Conservation (phyloP, 1,140 invertebrate genomes). For the Ooceraea biroi region DNA sequence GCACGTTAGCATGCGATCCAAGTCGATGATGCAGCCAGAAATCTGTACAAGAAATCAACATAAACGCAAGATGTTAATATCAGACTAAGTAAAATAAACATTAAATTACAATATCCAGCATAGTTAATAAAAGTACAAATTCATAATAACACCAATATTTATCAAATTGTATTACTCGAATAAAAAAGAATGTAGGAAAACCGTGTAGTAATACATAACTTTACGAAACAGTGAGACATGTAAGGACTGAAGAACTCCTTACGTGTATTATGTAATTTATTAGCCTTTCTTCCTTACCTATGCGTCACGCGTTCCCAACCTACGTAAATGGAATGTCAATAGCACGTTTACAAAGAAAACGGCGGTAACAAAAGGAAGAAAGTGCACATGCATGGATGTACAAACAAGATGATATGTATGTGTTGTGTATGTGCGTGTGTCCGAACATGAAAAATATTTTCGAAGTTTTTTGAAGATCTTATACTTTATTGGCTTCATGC, state of each 20-base stretch:
- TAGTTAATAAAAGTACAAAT: too few relatives aligned
- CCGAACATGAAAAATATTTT: slow-evolving; percentile 35
- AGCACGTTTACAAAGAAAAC: slow-evolving; percentile 16
- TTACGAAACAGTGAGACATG: slow-evolving; percentile 73
- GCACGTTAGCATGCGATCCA: background rate
- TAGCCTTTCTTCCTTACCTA: slow-evolving; percentile 37
- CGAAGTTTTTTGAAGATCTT: slow-evolving; percentile 45
- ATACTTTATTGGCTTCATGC: slow-evolving; percentile 41
- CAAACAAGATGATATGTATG: too few relatives aligned
- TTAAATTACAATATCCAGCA: slow-evolving; percentile 23
- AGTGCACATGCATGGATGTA: too few relatives aligned
- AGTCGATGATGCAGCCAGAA: background rate
- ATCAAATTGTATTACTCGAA: background rate
- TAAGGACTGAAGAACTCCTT: background rate
- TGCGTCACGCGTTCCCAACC: slow-evolving; percentile 1
- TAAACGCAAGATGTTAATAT: background rate
- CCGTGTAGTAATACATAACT: slow-evolving; percentile 72
- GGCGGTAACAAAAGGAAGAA: background rate
- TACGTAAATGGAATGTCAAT: slow-evolving; percentile 53
- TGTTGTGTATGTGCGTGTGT: background rate
- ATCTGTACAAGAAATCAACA: slow-evolving; percentile 18
- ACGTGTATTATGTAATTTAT: background rate
- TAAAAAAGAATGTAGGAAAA: slow-evolving; percentile 52
- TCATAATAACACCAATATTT: too few relatives aligned
- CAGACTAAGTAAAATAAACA: background rate